These are phyloP conservation scores for Aethina tumida DNA, from an alignment of 1,140 invertebrate genomes.

Conservation along the genomic window DNA sequence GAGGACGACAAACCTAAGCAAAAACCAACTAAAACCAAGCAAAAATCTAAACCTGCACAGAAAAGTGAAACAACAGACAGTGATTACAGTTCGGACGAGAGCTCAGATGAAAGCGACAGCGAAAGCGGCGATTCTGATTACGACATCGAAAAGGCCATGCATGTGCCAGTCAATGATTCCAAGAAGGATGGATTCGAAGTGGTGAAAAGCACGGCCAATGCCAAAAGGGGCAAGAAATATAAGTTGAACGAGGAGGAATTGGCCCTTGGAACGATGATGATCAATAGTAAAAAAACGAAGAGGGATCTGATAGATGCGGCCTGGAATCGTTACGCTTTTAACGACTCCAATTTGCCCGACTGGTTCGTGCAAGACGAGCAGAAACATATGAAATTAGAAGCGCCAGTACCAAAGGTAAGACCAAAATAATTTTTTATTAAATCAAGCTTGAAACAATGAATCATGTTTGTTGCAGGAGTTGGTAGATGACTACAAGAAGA, in stretches of 20 bases:
- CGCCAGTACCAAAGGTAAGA: conserved; percentile 65
- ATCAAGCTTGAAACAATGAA: no score
- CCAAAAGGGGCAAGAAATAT: conserved; percentile 47
- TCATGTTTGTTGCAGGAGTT: conserved; percentile 43
- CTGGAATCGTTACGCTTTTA: conserved; percentile 85
- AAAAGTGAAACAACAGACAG: conserved; percentile 27
- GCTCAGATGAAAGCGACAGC: conserved; percentile 20
- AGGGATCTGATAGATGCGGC: conserved; percentile 77
- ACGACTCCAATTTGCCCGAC: conserved; percentile 82
- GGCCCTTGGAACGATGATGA: conserved; percentile 75
- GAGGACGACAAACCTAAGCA: conserved; percentile 8
- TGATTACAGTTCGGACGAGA: conserved; percentile 25
- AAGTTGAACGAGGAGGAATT: conserved; percentile 79
- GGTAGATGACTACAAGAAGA: conserved; percentile 61
- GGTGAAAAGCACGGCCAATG: conserved; percentile 47
- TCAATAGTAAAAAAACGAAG: conserved; percentile 75
- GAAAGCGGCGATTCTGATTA: conserved; percentile 46
- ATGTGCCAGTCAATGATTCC: conserved; percentile 20
- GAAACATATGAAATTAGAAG: conserved; percentile 72
- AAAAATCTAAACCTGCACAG: conserved; percentile 21
- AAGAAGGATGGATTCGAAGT: conserved; percentile 57
- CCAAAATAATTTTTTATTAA: background rate
- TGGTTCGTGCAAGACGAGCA: conserved; percentile 96
- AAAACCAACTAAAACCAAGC: conserved; percentile 15
- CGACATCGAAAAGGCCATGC: conserved; percentile 44